Conservation (phyloP, 2,113 vertebrate genomes). For the Meles meles region DNA sequence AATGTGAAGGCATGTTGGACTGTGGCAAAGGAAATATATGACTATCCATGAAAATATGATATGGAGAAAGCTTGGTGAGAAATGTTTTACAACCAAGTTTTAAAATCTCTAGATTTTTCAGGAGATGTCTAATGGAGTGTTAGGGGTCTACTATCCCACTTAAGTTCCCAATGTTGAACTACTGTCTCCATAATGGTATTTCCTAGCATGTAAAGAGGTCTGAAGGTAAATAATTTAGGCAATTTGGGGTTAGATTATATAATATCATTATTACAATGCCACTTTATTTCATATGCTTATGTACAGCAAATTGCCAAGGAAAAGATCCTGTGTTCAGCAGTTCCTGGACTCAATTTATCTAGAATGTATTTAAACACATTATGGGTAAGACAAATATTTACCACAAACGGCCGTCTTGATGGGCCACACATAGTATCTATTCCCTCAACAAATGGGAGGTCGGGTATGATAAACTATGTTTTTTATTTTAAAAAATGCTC, state of each 20-base stretch:
- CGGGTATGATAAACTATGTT: not conserved
- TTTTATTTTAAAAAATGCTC: not conserved
- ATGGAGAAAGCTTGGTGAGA: not conserved
- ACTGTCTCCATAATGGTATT: not conserved
- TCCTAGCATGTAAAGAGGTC: not conserved
- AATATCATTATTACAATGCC: not conserved
- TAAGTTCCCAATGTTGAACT: not conserved
- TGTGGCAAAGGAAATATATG: not conserved
- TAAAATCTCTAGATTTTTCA: not conserved
- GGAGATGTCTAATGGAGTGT: not conserved
- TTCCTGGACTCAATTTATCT: not conserved
- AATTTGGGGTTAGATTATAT: not conserved
- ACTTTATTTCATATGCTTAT: not conserved
- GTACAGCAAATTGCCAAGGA: not conserved
- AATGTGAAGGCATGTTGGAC: not conserved
- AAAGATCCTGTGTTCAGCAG: not conserved
- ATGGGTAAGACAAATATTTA: not conserved
- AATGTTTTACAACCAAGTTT: not conserved
- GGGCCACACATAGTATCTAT: not conserved
- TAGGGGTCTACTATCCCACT: not conserved
- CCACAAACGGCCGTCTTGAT: not conserved
- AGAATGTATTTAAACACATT: not conserved
- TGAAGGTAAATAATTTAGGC: not conserved
- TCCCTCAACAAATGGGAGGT: not conserved
- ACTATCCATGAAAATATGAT: not conserved